phyloP scores from a whole-genome alignment of 2,113 vertebrate species.

The Solea solea region DNA sequence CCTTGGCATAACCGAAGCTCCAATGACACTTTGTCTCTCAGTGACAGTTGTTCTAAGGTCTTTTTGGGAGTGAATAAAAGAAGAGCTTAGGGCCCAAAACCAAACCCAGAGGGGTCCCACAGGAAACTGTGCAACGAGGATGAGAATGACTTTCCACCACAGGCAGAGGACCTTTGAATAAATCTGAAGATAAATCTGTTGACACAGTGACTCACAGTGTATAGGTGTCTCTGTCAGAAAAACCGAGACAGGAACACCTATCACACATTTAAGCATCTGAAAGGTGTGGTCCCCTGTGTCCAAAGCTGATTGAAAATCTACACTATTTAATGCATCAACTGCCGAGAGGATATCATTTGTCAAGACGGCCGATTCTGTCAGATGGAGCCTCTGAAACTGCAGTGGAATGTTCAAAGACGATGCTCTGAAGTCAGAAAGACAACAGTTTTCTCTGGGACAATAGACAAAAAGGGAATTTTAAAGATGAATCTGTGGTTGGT shows the following conservation, averaged over 20 bases:
- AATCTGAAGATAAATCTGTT: background rate
- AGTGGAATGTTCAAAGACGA: constrained; percentile 21
- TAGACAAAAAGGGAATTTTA: constrained; percentile 12
- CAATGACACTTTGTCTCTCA: no score
- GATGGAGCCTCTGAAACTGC: constrained; percentile 17
- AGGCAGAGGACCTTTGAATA: background rate
- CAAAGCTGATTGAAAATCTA: constrained; percentile 21
- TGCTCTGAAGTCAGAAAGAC: constrained; percentile 1
- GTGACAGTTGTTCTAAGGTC: background rate
- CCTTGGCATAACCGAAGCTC: no score
- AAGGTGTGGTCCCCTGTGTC: constrained; percentile 4
- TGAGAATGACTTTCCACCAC: background rate
- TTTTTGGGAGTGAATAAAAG: background rate
- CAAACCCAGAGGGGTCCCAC: constrained; percentile 6
- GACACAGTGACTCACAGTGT: background rate
- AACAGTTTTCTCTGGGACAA: background rate
- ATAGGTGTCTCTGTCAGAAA: background rate
- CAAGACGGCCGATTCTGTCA: constrained; percentile 26
- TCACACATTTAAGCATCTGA: background rate
- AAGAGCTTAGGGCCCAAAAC: background rate
- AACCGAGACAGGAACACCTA: background rate
- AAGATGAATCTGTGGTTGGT: constrained; percentile 6
- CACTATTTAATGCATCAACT: constrained; percentile 37
- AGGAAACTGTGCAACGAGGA: background rate
- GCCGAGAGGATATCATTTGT: constrained; percentile 39